Conservation (phyloP, 2,888 invertebrate species). For the Chaetogeoica ovagalla region DNA sequence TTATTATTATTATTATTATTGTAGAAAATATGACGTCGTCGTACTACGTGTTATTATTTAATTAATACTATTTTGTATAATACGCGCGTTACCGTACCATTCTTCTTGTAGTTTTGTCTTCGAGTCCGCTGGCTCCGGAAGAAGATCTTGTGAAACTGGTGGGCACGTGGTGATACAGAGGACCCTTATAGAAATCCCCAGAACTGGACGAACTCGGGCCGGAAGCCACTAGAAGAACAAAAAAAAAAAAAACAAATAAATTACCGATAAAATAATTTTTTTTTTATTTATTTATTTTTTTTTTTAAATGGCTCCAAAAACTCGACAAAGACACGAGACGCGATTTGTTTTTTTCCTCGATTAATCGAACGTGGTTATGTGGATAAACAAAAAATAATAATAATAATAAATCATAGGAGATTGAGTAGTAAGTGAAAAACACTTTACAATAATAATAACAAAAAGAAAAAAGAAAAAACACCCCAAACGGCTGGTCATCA, state of each 20-base stretch:
- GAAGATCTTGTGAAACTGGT: slow-evolving; percentile 53
- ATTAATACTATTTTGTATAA: slow-evolving; percentile 9
- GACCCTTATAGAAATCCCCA: slow-evolving; percentile 86
- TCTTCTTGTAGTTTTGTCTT: slow-evolving; percentile 56
- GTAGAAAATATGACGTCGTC: too few relatives aligned
- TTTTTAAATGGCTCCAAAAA: neutral
- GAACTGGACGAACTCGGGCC: slow-evolving; percentile 76
- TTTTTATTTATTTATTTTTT: slow-evolving; percentile 25
- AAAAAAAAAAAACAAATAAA: slow-evolving; percentile 58
- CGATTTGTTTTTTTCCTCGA: neutral
- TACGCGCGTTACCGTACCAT: slow-evolving; percentile 55
- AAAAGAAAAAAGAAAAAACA: slow-evolving; percentile 21
- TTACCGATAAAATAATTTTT: slow-evolving; percentile 21
- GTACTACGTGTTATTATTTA: too few relatives aligned
- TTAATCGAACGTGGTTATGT: neutral
- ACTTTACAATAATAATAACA: neutral
- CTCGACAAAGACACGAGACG: neutral
- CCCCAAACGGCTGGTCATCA: slow-evolving; percentile 45
- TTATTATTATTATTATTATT: too few relatives aligned
- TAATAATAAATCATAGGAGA: neutral
- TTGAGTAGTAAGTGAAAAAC: neutral
- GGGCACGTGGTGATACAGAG: slow-evolving; percentile 61
- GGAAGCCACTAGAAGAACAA: slow-evolving; percentile 75
- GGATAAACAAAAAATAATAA: neutral
- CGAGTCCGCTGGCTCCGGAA: slow-evolving; percentile 54